Conservation (phyloP, 2,113 vertebrate genomes). For the Pluvianellus socialis region DNA sequence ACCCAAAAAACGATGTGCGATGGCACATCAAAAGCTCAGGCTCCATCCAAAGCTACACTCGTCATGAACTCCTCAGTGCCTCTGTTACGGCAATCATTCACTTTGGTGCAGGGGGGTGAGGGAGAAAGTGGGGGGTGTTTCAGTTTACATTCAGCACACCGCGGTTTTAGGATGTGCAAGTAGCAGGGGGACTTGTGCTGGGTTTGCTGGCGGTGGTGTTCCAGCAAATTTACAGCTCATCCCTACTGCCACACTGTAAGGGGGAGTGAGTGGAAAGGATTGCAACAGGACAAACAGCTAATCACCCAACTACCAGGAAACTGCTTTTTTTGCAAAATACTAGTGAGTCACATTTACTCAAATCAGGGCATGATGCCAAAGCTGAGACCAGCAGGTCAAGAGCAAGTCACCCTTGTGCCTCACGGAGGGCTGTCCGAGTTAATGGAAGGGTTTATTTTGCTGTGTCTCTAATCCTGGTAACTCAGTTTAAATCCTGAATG, state of each 20-base stretch:
- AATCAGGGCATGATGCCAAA: background rate
- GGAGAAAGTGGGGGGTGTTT: fast-evolving
- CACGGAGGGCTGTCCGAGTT: fast-evolving
- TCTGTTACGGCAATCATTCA: background rate
- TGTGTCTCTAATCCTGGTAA: background rate
- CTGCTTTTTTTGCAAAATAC: background rate
- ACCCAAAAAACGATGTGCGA: fast-evolving
- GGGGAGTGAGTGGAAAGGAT: background rate
- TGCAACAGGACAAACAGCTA: background rate
- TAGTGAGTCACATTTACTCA: background rate
- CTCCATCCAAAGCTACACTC: background rate
- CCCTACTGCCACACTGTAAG: background rate
- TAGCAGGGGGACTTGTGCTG: background rate
- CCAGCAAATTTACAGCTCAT: background rate
- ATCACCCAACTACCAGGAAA: background rate
- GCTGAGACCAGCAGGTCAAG: background rate
- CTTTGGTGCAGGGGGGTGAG: background rate
- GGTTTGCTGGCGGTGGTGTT: background rate
- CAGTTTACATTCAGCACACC: background rate
- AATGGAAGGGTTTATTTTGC: background rate
- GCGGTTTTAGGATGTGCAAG: background rate
- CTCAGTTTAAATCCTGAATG: background rate
- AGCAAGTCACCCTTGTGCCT: background rate
- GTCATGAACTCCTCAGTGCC: background rate
- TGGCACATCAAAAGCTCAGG: background rate